A percentile compares a stretch with the other conserved stretches of the same genome.
These are phyloP conservation scores for Rhinichthys klamathensis DNA, from an alignment of 2,113 vertebrate genomes.

Conservation along the genomic window DNA sequence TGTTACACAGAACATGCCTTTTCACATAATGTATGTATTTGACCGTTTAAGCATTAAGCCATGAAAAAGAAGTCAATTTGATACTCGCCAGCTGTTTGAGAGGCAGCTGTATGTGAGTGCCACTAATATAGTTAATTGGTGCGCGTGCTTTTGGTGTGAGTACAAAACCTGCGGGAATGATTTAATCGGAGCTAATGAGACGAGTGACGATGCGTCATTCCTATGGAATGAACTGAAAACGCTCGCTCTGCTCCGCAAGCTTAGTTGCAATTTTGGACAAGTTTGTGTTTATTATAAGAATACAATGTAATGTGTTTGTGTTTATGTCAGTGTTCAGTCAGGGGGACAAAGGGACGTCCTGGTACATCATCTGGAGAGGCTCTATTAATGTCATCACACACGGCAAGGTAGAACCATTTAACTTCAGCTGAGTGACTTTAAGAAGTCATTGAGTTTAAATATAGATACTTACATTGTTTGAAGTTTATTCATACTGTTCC, in stretches of 20 bases:
- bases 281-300: background rate
- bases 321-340: constrained; percentile 89
- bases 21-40: too few species aligned
- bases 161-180: too few species aligned
- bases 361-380: constrained; percentile 99
- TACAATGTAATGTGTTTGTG: constrained; percentile 39
- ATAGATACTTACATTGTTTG: constrained; percentile 5
- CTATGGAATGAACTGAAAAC: too few species aligned
- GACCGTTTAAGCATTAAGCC: too few species aligned
- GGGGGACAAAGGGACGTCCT: constrained; percentile 93
- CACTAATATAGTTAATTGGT: too few species aligned
- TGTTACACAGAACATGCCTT: too few species aligned
- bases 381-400: constrained; percentile 97
- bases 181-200: too few species aligned
- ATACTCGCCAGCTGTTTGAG: too few species aligned
- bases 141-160: too few species aligned
- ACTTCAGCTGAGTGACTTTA: background rate
- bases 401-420: constrained; percentile 81
- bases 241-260: background rate
- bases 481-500: background rate
- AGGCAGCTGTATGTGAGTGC: too few species aligned
- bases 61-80: too few species aligned
- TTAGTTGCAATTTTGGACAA: background rate
- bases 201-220: too few species aligned
- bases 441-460: constrained; percentile 14